These are phyloP conservation scores for Uria aalge DNA, from an alignment of 2,113 vertebrate genomes.

Conservation along the genomic window DNA sequence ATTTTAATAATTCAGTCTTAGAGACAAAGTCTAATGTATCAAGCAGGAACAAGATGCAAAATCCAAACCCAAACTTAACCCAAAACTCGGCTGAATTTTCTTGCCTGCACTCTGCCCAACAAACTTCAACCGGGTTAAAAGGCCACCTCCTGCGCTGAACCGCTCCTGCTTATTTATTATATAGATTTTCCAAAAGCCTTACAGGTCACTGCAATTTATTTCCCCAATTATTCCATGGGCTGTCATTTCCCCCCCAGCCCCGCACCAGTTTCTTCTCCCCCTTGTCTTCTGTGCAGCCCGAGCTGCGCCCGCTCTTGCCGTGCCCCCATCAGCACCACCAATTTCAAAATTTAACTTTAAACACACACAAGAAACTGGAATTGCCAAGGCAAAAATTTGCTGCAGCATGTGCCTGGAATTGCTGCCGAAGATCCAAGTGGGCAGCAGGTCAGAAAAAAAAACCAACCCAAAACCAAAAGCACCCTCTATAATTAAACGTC, in stretches of 20 bases:
- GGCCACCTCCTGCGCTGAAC: neutral
- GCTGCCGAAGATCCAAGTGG: neutral
- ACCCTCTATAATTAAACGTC: neutral
- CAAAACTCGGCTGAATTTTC: neutral
- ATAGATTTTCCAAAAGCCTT: neutral
- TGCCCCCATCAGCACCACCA: neutral
- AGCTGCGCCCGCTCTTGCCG: neutral
- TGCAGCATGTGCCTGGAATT: neutral
- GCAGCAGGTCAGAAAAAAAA: neutral
- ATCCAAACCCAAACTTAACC: neutral
- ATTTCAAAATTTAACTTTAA: neutral
- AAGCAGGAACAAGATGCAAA: neutral
- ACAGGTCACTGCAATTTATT: neutral
- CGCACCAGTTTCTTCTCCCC: neutral
- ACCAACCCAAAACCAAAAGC: neutral
- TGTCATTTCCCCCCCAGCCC: neutral
- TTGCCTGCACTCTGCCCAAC: neutral
- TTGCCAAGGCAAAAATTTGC: neutral
- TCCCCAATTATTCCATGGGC: neutral
- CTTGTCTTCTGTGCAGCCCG: neutral
- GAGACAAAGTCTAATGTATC: neutral
- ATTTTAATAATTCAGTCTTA: neutral
- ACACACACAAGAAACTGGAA: neutral
- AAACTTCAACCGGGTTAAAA: neutral
- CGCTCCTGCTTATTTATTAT: neutral